These are phyloP conservation scores for Saccostrea cuccullata DNA, from an alignment of 1,140 invertebrate species.

Conservation along the genomic window DNA sequence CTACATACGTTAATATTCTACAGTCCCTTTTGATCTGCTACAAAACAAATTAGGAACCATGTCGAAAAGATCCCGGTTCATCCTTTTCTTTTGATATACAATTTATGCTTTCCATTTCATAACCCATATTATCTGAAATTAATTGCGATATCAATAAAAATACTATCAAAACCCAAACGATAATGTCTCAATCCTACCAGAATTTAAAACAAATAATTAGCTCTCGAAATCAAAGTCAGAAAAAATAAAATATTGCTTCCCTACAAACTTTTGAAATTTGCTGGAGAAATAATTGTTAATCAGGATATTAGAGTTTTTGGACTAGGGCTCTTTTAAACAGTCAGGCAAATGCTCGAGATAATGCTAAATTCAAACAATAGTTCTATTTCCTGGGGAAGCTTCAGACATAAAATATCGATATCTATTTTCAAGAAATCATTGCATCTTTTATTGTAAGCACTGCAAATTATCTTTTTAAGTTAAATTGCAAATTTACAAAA, in stretches of 20 bases:
- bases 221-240: constrained; percentile 10
- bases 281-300: not conserved
- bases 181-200: constrained; percentile 29
- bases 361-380: not conserved
- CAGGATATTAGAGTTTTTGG: not conserved
- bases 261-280: not conserved
- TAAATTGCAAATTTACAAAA: too few relatives aligned
- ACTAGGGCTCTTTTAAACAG: not conserved
- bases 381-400: constrained; percentile 9
- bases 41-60: constrained; percentile 19
- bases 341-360: not conserved
- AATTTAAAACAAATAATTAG: constrained; percentile 37
- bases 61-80: constrained; percentile 2
- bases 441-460: too few relatives aligned
- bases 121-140: constrained; percentile 29
- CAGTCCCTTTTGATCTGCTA: constrained; percentile 13
- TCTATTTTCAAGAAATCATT: not conserved
- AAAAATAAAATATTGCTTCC: not conserved
- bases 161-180: not conserved
- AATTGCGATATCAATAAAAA: constrained; percentile 24
- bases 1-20: constrained; percentile 22
- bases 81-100: constrained; percentile 36
- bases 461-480: too few relatives aligned
- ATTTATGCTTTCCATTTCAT: constrained; percentile 31
- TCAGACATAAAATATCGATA: not conserved